Conservation (phyloP, 2,113 vertebrate genomes). For the Mesembrinibis cayennensis region DNA sequence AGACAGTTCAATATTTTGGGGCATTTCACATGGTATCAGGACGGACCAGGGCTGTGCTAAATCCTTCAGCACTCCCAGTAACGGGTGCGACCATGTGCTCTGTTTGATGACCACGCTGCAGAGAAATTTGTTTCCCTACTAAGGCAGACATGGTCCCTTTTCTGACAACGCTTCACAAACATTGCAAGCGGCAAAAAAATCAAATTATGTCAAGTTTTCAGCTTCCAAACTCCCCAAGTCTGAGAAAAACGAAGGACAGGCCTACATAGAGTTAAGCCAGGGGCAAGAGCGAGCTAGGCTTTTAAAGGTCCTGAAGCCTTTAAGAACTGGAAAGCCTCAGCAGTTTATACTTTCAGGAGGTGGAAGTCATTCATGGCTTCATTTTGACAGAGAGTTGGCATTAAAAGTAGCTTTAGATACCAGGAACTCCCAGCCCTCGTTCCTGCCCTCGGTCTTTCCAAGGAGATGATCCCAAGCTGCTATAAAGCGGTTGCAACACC, state of each 20-base stretch:
- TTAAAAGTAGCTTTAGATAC: neutral
- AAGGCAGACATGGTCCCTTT: neutral
- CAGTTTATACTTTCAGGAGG: neutral
- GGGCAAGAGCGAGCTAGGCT: fast-evolving
- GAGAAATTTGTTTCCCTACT: neutral
- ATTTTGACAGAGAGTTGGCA: neutral
- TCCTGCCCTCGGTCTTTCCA: neutral
- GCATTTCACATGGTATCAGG: neutral
- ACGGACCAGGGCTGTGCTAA: neutral
- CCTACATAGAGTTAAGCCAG: neutral
- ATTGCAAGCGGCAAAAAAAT: neutral
- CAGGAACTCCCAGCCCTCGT: neutral
- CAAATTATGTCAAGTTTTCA: neutral
- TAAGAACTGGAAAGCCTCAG: neutral
- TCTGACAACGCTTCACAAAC: neutral
- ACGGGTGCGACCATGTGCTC: fast-evolving
- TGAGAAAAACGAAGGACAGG: neutral
- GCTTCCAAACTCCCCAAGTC: too few relatives aligned
- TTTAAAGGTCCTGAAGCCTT: neutral
- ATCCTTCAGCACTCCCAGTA: neutral
- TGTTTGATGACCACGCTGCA: fast-evolving
- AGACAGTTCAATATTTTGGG: neutral
- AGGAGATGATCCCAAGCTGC: neutral
- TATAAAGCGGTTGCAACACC: neutral
- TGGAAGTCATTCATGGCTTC: neutral